Percentiles rank a stretch among this genome's conserved stretches.
These are phyloP conservation scores for Lepidotrigona ventralis DNA, from an alignment of 1,140 invertebrate species.

Conservation along the genomic window DNA sequence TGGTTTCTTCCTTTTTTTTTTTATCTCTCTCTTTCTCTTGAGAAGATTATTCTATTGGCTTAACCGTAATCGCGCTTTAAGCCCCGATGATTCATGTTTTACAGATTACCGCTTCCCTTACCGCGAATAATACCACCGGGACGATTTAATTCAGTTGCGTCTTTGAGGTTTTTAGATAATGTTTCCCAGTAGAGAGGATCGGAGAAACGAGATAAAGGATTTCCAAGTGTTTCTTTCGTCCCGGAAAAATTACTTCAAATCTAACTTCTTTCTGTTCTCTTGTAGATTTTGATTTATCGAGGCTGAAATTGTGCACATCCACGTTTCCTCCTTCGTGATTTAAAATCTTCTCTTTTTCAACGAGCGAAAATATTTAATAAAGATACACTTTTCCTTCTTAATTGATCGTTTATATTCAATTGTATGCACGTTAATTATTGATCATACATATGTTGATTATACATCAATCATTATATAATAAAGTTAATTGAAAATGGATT, in stretches of 20 bases:
- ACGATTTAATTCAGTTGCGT: constrained; percentile 19
- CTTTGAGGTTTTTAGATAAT: background rate
- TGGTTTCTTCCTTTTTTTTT: background rate
- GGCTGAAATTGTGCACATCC: background rate
- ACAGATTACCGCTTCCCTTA: background rate
- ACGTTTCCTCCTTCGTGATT: background rate
- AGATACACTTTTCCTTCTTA: too few relatives aligned
- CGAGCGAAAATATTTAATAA: background rate
- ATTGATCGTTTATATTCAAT: too few relatives aligned
- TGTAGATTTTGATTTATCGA: background rate
- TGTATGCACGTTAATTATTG: too few relatives aligned
- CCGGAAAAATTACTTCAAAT: background rate
- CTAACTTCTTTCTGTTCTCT: background rate
- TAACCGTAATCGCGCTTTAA: constrained; percentile 31
- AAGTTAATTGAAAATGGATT: too few relatives aligned
- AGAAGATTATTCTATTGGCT: constrained; percentile 35
- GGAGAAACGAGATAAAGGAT: background rate
- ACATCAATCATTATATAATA: too few relatives aligned
- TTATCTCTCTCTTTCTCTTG: background rate
- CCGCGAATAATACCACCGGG: background rate
- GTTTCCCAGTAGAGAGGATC: background rate
- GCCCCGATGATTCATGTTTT: constrained; percentile 18
- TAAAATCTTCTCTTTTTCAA: background rate
- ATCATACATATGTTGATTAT: too few relatives aligned
- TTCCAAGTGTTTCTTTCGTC: background rate